phyloP scores from a whole-genome alignment of 2,113 vertebrate genomes.

The Sinocyclocheilus rhinocerous region DNA sequence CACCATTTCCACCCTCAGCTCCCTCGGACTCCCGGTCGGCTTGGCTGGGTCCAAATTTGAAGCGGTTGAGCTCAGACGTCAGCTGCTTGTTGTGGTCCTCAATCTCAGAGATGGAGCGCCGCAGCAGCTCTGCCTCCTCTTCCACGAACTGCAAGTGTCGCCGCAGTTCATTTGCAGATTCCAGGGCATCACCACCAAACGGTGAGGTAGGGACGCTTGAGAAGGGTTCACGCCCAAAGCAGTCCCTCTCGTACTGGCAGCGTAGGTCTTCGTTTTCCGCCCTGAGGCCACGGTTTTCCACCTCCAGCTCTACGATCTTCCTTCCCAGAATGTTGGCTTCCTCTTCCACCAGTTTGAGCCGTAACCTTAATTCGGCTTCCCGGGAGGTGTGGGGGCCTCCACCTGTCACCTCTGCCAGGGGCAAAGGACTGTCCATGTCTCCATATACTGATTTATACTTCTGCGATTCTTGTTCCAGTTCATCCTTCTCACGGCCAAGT shows the following conservation, averaged over 20 bases:
- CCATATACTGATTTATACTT: slow-evolving; percentile 95
- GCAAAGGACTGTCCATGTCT: slow-evolving; percentile 91
- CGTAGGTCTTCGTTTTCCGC: slow-evolving; percentile 95
- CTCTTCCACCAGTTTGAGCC: slow-evolving; percentile 94
- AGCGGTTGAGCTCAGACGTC: slow-evolving; percentile 89
- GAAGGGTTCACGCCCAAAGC: slow-evolving; percentile 84
- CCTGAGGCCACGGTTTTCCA: slow-evolving; percentile 95
- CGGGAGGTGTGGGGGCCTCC: slow-evolving; percentile 93
- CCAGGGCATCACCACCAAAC: slow-evolving; percentile 83
- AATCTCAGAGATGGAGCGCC: slow-evolving; percentile 92
- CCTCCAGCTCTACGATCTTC: slow-evolving; percentile 97
- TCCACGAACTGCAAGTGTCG: slow-evolving; percentile 96
- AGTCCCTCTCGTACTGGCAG: slow-evolving; percentile 89
- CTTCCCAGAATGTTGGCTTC: slow-evolving; percentile 96
- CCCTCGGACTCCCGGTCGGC: slow-evolving; percentile 69
- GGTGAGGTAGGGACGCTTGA: slow-evolving; percentile 91
- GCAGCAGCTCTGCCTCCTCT: slow-evolving; percentile 93
- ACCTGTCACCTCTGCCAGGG: slow-evolving; percentile 81
- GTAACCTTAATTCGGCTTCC: slow-evolving; percentile 92
- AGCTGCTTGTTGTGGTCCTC: slow-evolving; percentile 96
- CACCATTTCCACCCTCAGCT: slow-evolving; percentile 52
- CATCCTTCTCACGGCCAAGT: slow-evolving; percentile 91
- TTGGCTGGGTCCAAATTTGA: slow-evolving; percentile 85
- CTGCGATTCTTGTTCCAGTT: slow-evolving; percentile 93
- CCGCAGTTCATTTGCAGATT: slow-evolving; percentile 87